Base-by-base conservation (phyloP, 64 coral and sea anemone species). In the Dendronephthya gigantea region DNA sequence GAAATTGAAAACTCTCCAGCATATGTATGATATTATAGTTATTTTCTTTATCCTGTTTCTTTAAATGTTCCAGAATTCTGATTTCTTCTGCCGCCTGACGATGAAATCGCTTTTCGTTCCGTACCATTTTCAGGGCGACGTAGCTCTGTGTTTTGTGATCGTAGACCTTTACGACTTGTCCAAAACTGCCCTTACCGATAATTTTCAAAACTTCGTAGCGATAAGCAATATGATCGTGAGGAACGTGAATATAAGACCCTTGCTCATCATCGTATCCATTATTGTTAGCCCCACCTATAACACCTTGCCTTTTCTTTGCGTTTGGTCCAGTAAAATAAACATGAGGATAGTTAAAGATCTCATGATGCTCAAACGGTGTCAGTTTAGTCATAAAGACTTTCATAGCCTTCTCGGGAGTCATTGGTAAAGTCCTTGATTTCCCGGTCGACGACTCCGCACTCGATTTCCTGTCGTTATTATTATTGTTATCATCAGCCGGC, bases 311-410 rank as follows among this genome's bases (percentile, higher is more conserved):
- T 90, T 98, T 98, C 87, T 98, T 98, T 22, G 95, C 95, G 81
- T 91, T 93, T 32, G 89, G 91, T 34, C 95, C 95, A 68, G 93
- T 92, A 91, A 98, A 98, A 88, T 88, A 98, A 48, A 98, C 91
- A 85, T 98, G 92, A 34, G 95, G 92, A 98, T 93, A 98, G 87
- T 98, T 98, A 68, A 98, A 98, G 45, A 98, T 98, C 68, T 98
- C 95, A 85, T 98, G 95, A 91, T 91, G 91, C 79, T 98, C 95
- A 83, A 91, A 98, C 85, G 85, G 88, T 50, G 95, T 93, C 69
- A 98, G 90, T 85, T 98, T 98, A 50, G 93, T 92, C 92, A 98
- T 98, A 33, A 90, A 88, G 50, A 93, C 89, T 48, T 98, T 98
- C 95, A 98, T 98, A 43, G 95, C 95, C 56, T 82, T 79, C 45